phyloP scores from a whole-genome alignment of 2,888 invertebrate species.

The Melanostoma mellinum region DNA sequence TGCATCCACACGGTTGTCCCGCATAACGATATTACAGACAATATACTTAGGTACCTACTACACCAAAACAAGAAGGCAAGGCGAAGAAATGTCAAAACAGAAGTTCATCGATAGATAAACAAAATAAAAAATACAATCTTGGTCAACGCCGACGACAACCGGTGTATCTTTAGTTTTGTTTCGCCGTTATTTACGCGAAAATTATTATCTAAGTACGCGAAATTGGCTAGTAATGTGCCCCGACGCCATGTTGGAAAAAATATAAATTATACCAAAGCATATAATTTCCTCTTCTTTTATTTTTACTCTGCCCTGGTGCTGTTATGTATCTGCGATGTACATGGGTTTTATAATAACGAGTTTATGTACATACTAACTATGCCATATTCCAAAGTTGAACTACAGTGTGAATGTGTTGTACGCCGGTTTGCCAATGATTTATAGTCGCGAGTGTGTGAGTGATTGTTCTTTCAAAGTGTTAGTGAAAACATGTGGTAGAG shows the following conservation, averaged over 20 bases:
- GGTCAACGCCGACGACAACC: conserved; percentile 39
- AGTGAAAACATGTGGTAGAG: conserved; percentile 23
- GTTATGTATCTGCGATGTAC: conserved; percentile 35
- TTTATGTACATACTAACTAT: conserved; percentile 50
- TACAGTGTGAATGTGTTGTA: conserved; percentile 32
- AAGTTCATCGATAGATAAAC: conserved; percentile 64
- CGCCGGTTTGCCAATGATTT: conserved; percentile 64
- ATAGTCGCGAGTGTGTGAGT: conserved; percentile 11
- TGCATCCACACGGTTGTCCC: conserved; percentile 17
- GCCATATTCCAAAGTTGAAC: conserved; percentile 37
- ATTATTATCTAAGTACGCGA: conserved; percentile 35
- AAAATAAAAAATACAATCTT: conserved; percentile 63
- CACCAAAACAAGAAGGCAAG: conserved; percentile 47
- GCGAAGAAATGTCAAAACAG: conserved; percentile 68
- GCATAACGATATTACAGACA: not conserved
- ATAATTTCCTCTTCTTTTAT: conserved; percentile 49
- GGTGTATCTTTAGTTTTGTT: conserved; percentile 45
- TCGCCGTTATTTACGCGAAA: conserved; percentile 59
- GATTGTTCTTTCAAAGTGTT: not conserved
- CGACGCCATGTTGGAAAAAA: conserved; percentile 75
- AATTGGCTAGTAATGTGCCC: conserved; percentile 59
- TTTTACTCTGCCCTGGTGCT: conserved; percentile 24
- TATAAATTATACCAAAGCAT: conserved; percentile 47
- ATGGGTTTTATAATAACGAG: conserved; percentile 52
- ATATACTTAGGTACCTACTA: not conserved